A percentile compares a stretch with the other conserved stretches of the same genome.
phyloP scores from a whole-genome alignment of 2,888 invertebrate species.

The Drosophila lacicola region DNA sequence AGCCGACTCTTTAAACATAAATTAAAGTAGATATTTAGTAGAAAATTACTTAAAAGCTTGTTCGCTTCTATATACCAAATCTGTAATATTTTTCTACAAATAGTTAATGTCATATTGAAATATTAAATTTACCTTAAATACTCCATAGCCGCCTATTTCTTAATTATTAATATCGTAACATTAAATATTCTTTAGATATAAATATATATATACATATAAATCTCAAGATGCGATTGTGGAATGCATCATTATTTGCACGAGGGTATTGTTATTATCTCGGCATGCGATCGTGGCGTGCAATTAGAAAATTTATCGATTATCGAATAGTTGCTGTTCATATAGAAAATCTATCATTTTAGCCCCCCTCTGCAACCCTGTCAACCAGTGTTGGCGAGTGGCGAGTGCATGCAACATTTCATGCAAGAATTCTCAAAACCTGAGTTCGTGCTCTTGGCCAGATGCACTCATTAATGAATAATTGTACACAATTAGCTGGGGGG shows the following conservation, averaged over 20 bases:
- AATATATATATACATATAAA: background rate
- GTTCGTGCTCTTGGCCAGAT: constrained; percentile 78
- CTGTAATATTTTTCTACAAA: too few relatives aligned
- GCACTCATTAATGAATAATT: constrained; percentile 81
- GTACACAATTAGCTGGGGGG: constrained; percentile 73
- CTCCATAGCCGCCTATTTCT: too few relatives aligned
- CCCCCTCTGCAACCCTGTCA: background rate
- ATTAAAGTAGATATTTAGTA: background rate
- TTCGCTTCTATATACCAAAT: too few relatives aligned
- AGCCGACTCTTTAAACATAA: background rate
- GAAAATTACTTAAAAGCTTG: too few relatives aligned
- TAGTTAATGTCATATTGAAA: too few relatives aligned
- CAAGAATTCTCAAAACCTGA: constrained; percentile 71
- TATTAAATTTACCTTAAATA: too few relatives aligned
- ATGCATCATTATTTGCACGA: constrained; percentile 32
- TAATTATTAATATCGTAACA: too few relatives aligned
- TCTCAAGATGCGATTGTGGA: too few relatives aligned
- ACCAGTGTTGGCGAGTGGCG: too few relatives aligned
- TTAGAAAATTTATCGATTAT: constrained; percentile 76
- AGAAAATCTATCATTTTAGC: constrained; percentile 46
- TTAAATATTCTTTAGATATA: too few relatives aligned
- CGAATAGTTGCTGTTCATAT: constrained; percentile 64
- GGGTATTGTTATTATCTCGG: constrained; percentile 43
- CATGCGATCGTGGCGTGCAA: constrained; percentile 75
- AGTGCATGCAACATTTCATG: constrained; percentile 73